phyloP scores from a whole-genome alignment of 53 echinoderm and acorn worm genomes.

The Crossaster papposus region DNA sequence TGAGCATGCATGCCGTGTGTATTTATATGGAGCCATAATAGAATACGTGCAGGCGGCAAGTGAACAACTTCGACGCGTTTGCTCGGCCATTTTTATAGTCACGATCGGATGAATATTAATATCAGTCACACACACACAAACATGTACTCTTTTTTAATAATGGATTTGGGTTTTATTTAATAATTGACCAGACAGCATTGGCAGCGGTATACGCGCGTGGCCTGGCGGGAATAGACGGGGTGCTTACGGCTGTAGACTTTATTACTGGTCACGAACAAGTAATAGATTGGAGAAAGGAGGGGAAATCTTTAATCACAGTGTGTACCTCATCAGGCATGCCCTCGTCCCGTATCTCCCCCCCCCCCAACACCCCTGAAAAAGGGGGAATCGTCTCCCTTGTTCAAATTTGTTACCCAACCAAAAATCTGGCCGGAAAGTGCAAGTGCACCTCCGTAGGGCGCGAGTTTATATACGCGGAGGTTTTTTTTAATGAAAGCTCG shows the following conservation, averaged over 20 bases:
- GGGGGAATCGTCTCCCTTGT: neutral
- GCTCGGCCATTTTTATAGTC: neutral
- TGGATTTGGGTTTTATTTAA: conserved; percentile 43
- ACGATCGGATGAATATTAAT: neutral
- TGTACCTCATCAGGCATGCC: conserved; percentile 5
- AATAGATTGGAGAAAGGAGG: neutral
- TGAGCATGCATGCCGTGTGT: too few relatives aligned
- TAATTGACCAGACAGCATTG: conserved; percentile 18
- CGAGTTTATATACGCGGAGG: neutral
- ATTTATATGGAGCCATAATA: too few relatives aligned
- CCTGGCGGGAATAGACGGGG: neutral
- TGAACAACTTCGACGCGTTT: neutral
- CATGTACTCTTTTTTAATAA: neutral
- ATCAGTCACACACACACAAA: neutral
- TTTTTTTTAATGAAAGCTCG: conserved; percentile 39
- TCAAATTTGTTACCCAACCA: conserved; percentile 52
- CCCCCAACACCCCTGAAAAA: neutral
- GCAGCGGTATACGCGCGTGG: neutral
- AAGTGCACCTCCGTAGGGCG: conserved; percentile 48
- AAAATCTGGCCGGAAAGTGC: conserved; percentile 42
- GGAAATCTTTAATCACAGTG: conserved; percentile 16
- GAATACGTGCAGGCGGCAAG: neutral
- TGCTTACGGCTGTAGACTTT: neutral
- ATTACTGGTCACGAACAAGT: conserved; percentile 32
- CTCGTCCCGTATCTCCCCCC: neutral